Percentiles rank a stretch among this genome's conserved stretches.
Evolutionary conservation across 2,888 invertebrate genomes (phyloP).

Genomic region (Stictocephala bisonia): DNA sequence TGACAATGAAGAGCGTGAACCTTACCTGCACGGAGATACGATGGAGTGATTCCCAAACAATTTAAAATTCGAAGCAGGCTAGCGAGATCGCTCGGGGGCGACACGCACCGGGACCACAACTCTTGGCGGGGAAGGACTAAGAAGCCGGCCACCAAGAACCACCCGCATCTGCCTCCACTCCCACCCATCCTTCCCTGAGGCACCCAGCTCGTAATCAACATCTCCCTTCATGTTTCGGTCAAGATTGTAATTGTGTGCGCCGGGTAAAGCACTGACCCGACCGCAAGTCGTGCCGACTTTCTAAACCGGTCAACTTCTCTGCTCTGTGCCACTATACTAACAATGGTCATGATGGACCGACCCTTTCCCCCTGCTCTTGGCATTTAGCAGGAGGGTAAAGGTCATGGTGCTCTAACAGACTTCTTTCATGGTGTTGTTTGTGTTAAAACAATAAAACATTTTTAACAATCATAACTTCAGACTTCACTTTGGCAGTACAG

Average conservation of each 20-base stretch:
- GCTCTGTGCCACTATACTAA: background rate
- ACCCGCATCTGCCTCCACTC: constrained; percentile 3
- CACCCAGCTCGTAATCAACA: background rate
- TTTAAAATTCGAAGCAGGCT: constrained; percentile 26
- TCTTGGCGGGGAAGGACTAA: constrained; percentile 1
- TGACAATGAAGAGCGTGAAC: too few relatives aligned
- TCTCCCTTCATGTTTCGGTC: constrained; percentile 21
- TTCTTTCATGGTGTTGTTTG: too few relatives aligned
- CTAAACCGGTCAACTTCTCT: constrained; percentile 16
- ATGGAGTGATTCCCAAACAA: constrained; percentile 31
- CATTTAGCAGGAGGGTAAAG: background rate
- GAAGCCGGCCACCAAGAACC: constrained; percentile 1
- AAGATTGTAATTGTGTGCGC: constrained; percentile 21
- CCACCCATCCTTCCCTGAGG: constrained; percentile 6
- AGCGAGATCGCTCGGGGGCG: background rate
- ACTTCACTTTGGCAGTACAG: too few relatives aligned
- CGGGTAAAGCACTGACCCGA: constrained; percentile 16
- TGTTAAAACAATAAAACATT: too few relatives aligned
- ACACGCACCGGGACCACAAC: constrained; percentile 21
- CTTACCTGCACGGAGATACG: too few relatives aligned
- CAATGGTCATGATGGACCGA: constrained; percentile 14
- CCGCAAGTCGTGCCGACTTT: background rate
- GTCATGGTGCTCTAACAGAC: too few relatives aligned
- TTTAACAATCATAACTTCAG: too few relatives aligned
- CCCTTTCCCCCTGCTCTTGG: background rate